Evolutionary conservation across 2,113 vertebrate genomes (phyloP), one percentile per base, ranked within the genome.

Genomic region (Sturnus vulgaris): DNA sequence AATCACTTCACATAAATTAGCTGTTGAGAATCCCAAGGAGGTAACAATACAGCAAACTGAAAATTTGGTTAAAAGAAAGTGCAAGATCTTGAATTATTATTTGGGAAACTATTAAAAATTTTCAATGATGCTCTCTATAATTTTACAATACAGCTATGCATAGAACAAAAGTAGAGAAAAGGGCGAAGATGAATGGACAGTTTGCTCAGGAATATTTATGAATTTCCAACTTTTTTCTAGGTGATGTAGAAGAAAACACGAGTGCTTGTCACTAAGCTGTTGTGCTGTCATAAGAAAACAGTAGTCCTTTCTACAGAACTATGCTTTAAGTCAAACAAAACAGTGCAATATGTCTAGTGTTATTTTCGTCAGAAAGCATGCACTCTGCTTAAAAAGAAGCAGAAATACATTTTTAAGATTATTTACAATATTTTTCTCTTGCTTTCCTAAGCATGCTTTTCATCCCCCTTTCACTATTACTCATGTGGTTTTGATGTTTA

Each of bases 121-220:
- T 46, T 44, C 22, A 84, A 0, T 56, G 0, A 14, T 0, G 3
- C 3, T 82, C 60, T 53, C 33, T 16, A 57, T 35, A 77, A 52
- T 60, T 60, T 53, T 55, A 49, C 7, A 65, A 53, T 17, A 44
- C 2, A 52, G 13, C 6, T 79, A 3, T 57, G 28, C 69, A 76
- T 4, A 69, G 44, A 68, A 30, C 7, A 49, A 27, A 76, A 79
- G 7, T 15, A 16, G 25, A 76, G 15, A 39, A 63, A 75, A 78
- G 2, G 5, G 10, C 0, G 28, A 73, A 72, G 71, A 46, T 3
- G 0, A 9, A 28, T 49, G 27, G 10, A 44, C 1, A 11, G 0
- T 47, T 81, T 63, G 2, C 31, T 89, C 21, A 59, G 39, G 73
- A 84, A 64, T 79, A 91, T 37, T 78, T 50, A 66, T 35, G 10